Conservation (phyloP, 2,113 vertebrate genomes). For the Phocoena sinus region DNA sequence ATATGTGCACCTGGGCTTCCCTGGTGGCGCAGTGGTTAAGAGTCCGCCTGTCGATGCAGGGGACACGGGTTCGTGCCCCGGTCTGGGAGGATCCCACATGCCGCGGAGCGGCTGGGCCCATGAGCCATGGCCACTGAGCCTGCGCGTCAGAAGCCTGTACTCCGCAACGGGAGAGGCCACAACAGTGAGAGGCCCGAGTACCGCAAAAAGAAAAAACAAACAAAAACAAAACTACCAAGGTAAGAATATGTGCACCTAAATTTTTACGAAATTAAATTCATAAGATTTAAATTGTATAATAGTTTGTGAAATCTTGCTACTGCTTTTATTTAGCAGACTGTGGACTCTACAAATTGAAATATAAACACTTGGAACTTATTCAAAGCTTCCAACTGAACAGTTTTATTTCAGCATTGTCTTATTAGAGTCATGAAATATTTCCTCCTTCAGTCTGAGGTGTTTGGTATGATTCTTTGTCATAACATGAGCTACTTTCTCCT, state of each 20-base stretch:
- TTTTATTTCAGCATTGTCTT: not conserved
- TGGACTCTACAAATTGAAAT: conserved; percentile 44
- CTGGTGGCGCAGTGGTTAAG: no score
- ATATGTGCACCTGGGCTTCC: not conserved
- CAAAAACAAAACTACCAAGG: no score
- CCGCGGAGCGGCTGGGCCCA: no score
- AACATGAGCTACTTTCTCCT: not conserved
- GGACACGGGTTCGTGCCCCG: no score
- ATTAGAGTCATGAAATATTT: no score
- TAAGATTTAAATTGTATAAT: conserved; percentile 46
- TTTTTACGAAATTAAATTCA: conserved; percentile 49
- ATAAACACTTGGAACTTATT: conserved; percentile 27
- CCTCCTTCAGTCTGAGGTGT: not conserved
- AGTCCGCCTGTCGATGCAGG: no score
- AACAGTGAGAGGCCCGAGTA: no score
- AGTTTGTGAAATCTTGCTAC: conserved; percentile 36
- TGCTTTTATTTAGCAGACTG: conserved; percentile 55
- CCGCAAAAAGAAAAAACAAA: no score
- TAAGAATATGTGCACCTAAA: not conserved
- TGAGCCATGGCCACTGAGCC: no score
- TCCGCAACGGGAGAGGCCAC: no score
- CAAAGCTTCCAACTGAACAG: not conserved
- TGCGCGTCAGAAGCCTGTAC: no score
- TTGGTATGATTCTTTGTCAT: not conserved
- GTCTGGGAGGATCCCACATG: no score